These are phyloP conservation scores for Apis dorsata DNA, from an alignment of 1,140 invertebrate species.

Conservation along the genomic window DNA sequence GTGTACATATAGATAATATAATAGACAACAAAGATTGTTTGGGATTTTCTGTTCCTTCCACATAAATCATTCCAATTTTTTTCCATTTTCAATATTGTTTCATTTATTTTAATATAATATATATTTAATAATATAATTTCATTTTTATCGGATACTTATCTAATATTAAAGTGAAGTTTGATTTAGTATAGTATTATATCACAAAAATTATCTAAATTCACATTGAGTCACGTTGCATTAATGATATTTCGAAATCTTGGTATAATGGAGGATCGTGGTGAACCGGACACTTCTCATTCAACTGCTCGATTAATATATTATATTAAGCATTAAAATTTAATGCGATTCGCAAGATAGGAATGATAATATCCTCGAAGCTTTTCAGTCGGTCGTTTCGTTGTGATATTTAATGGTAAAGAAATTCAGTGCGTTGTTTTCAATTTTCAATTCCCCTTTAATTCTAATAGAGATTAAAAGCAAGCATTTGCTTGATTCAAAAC, in stretches of 20 bases:
- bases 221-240: background rate
- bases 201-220: background rate
- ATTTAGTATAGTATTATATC: no score
- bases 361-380: conserved; percentile 23
- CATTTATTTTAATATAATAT: no score
- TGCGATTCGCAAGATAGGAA: conserved; percentile 8
- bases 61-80: no score
- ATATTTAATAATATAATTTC: no score
- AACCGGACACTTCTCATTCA: conserved; percentile 13
- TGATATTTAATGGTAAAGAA: conserved; percentile 38
- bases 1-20: no score
- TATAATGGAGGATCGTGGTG: background rate
- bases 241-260: background rate
- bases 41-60: no score
- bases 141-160: no score
- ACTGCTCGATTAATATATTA: conserved; percentile 39
- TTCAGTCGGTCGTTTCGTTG: conserved; percentile 1
- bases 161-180: no score
- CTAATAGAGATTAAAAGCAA: conserved; percentile 20
- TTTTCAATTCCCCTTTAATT: conserved; percentile 37
- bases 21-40: no score
- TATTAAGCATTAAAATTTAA: conserved; percentile 49
- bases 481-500: conserved; percentile 19
- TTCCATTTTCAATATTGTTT: no score
- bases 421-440: conserved; percentile 37